Percentiles rank a stretch among this genome's conserved stretches.
Conservation (phyloP, 2,888 invertebrate genomes). For the Cosmia pyralina region DNA sequence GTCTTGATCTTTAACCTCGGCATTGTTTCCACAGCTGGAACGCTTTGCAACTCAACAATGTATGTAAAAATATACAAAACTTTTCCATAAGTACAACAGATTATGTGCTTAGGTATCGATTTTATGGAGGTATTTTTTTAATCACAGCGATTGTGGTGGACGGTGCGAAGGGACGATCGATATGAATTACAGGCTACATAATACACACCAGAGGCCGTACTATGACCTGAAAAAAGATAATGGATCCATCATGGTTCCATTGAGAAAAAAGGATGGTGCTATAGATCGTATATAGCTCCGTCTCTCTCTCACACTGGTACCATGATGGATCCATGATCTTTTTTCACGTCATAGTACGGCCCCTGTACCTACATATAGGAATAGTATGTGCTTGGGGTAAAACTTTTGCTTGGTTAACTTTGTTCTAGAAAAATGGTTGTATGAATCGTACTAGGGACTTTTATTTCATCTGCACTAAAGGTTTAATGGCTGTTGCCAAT, state of each 20-base stretch:
- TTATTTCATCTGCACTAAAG: neutral
- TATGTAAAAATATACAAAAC: constrained; percentile 57
- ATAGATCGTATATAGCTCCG: too few relatives aligned
- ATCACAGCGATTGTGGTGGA: constrained; percentile 2
- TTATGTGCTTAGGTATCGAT: constrained; percentile 1
- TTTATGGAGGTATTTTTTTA: constrained; percentile 25
- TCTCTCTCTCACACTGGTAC: too few relatives aligned
- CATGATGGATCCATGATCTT: too few relatives aligned
- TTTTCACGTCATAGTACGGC: too few relatives aligned
- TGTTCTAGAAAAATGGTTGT: neutral
- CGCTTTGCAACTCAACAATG: constrained; percentile 47
- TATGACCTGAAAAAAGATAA: too few relatives aligned
- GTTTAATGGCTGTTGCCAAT: neutral
- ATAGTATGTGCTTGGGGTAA: neutral
- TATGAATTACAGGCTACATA: constrained; percentile 6
- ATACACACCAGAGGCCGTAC: too few relatives aligned
- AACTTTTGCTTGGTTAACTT: neutral
- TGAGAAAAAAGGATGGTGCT: too few relatives aligned
- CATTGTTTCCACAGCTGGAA: constrained; percentile 63
- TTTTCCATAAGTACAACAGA: constrained; percentile 46
- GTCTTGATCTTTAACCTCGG: constrained; percentile 67
- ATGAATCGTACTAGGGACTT: neutral
- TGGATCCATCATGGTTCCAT: too few relatives aligned
- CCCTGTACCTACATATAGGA: too few relatives aligned
- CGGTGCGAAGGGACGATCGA: constrained; percentile 3